These are phyloP conservation scores for Galagoides demidoff DNA, from an alignment of 2,797 vertebrate species.

Conservation along the genomic window DNA sequence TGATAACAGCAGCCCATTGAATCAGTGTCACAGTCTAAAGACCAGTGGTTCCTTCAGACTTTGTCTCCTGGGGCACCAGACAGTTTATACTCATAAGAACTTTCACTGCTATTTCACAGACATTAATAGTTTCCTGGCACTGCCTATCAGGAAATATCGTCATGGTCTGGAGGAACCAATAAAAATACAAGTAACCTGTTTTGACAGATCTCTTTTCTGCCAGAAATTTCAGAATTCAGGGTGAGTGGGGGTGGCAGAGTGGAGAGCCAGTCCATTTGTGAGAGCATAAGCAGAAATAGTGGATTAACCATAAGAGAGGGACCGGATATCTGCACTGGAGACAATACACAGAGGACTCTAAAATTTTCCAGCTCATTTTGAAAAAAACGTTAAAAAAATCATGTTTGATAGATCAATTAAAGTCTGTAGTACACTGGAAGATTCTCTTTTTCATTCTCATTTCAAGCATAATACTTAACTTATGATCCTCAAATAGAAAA, in stretches of 20 bases:
- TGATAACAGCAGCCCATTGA: not conserved
- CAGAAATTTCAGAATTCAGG: constrained; percentile 80
- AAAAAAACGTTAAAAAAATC: not conserved
- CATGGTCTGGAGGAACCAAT: constrained; percentile 88
- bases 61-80: constrained; percentile 73
- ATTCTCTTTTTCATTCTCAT: not conserved
- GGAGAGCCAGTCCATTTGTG: constrained; percentile 38
- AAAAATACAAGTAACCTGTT: constrained; percentile 89
- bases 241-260: not conserved
- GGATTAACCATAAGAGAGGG: not conserved
- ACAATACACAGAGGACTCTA: constrained; percentile 5
- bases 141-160: constrained; percentile 87
- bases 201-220: constrained; percentile 83
- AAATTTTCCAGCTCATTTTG: not conserved
- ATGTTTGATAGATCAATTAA: not conserved
- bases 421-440: not conserved
- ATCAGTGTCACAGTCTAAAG: constrained; percentile 11
- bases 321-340: not conserved
- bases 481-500: constrained; percentile 62
- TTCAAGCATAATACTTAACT: constrained; percentile 47
- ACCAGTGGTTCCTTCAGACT: constrained; percentile 36
- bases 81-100: constrained; percentile 77
- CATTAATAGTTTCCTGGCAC: constrained; percentile 88
- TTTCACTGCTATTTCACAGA: constrained; percentile 84
- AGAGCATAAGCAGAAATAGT: constrained; percentile 62